Percentiles rank a stretch among this genome's conserved stretches.
Evolutionary conservation across 2,113 vertebrate genomes (phyloP).

Genomic region (Apteryx mantelli): DNA sequence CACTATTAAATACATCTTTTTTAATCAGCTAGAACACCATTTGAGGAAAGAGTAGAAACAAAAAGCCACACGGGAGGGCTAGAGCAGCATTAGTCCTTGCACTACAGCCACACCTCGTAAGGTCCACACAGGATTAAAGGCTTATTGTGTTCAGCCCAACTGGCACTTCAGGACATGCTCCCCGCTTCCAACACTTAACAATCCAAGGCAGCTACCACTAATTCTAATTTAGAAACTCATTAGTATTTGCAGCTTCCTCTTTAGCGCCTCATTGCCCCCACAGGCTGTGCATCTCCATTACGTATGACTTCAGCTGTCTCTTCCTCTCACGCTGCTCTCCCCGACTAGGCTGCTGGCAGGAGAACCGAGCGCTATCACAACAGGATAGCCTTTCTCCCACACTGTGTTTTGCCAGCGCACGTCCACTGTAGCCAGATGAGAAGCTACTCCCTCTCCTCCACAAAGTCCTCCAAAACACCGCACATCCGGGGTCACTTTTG

Average conservation of each 20-base stretch:
- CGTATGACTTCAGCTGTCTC: background rate
- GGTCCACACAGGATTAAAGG: background rate
- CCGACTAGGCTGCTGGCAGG: background rate
- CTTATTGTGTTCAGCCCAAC: background rate
- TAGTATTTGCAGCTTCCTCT: background rate
- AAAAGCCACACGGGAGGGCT: background rate
- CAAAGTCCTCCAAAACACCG: background rate
- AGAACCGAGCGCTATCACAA: accelerated
- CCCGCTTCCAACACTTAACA: background rate
- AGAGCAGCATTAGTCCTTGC: background rate
- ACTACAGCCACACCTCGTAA: background rate
- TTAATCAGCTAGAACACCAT: background rate
- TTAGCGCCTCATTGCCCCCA: background rate
- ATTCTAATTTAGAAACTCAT: background rate
- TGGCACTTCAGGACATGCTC: background rate
- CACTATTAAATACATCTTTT: background rate
- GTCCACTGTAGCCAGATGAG: background rate
- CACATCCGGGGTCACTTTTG: accelerated
- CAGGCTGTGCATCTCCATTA: background rate
- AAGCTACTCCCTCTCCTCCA: background rate
- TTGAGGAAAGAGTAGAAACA: background rate
- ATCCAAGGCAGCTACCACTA: background rate
- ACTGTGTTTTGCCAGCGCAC: background rate
- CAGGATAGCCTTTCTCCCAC: background rate
- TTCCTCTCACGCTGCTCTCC: background rate